Evolutionary conservation across 2,888 invertebrate genomes (phyloP), one percentile per base, ranked within the genome.

Genomic region (Hesperia comma): DNA sequence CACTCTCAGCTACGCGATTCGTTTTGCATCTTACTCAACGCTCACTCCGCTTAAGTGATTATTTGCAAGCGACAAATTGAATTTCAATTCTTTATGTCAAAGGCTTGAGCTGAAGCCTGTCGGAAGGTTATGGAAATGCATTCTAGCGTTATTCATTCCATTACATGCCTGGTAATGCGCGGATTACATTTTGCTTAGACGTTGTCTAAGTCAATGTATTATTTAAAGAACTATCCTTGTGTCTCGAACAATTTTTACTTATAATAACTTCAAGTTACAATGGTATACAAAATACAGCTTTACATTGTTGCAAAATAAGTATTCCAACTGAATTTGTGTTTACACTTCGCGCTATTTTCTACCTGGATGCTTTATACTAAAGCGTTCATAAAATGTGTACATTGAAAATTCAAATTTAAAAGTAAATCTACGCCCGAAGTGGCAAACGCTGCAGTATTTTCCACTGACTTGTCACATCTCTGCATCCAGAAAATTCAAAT

Each of bases 61-160:
- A 63, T 63, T 63, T 49, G 56, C 63, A 49, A 37, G 56, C 63
- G 56, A 49, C 56, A 63, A 63, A 63, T 63, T 63, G 56, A 63
- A 63, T 63, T 63, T 57, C 49, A 63, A 63, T 57, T 57, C 63
- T 63, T 63, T 63, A 63, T 46, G 46, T 40, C 49, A 10, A 17
- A 49, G 19, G 19, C 49, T 46, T 17, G 17, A 17, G 46, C 46
- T 46, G 15, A 15, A 46, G 46, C 46, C 46, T 12, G 19, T 12
- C 12, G 19, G 12, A 19, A 49, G 12, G 49, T 19, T 19, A 19
- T 8, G 19, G 6, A 49, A 19, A 19, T 49, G 49, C 19, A 49
- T 8, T 19, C 49, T 49, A 49, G 19, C 49, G 49, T 49, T 49
- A 21, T 49, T 49, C 19, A 46, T 46, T 17, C 46, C 15, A 43